phyloP scores from a whole-genome alignment of 2,888 invertebrate species.

The Dasysyrphus tricinctus region DNA sequence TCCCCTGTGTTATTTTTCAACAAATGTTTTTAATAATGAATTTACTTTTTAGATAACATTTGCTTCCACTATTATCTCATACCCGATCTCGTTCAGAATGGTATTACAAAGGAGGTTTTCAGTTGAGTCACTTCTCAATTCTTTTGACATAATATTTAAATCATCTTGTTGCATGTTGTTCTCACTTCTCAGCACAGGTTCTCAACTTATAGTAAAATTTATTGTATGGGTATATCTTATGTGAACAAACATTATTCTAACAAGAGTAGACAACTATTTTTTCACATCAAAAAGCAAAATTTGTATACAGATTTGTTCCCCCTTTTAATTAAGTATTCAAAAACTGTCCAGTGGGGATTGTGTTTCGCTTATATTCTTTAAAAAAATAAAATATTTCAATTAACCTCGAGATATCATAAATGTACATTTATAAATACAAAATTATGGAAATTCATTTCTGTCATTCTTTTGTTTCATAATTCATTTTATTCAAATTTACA shows the following conservation, averaged over 20 bases:
- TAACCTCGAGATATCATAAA: constrained; percentile 30
- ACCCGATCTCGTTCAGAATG: not conserved
- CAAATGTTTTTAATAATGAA: not conserved
- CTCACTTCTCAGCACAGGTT: not conserved
- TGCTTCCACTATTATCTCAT: not conserved
- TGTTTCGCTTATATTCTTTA: not conserved
- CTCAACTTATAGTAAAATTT: not conserved
- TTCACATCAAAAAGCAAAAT: not conserved
- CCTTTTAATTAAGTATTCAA: constrained; percentile 5
- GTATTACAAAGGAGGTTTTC: not conserved
- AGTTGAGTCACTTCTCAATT: constrained; percentile 15
- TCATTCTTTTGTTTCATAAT: constrained; percentile 42
- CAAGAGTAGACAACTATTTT: not conserved
- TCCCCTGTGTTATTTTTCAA: not conserved
- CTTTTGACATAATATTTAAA: constrained; percentile 2
- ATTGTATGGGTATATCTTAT: not conserved
- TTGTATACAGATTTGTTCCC: not conserved
- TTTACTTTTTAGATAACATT: not conserved
- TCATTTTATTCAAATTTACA: constrained; percentile 59
- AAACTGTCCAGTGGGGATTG: not conserved
- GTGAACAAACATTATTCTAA: constrained; percentile 29
- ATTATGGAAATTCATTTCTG: constrained; percentile 61
- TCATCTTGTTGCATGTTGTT: not conserved
- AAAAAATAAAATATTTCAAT: constrained; percentile 55
- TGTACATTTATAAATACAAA: constrained; percentile 23